Evolutionary conservation across 2,113 vertebrate species (phyloP), one percentile per base, ranked within the genome.

Genomic region (Xyrauchen texanus): DNA sequence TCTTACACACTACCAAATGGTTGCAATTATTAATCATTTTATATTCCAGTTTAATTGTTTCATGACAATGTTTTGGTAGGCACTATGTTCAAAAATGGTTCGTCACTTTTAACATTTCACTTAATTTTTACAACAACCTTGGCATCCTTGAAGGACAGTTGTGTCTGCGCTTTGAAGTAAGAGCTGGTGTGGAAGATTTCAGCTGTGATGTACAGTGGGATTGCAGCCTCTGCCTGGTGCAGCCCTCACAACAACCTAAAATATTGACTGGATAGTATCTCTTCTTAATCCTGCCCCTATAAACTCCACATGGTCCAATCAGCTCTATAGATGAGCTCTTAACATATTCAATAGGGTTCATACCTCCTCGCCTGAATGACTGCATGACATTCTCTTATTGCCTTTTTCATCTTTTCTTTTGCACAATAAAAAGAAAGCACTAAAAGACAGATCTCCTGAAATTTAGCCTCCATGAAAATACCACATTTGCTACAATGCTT

Each of bases 301-400:
- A 60, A 79, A 75, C 42, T 88, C 84, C 84, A 88, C 87, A 89
- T 78, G 85, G 87, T 89, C 85, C 88, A 83, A 89, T 90, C 85
- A 85, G 80, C 86, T 83, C 75, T 16, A 78, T 82, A 74, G 87
- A 75, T 74, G 86, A 84, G 86, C 88, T 90, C 86, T 87, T 87
- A 85, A 90, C 88, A 89, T 92, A 89, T 94, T 94, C 93, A 94
- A 94, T 94, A 93, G 93, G 93, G 93, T 94, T 94, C 93, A 94
- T 94, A 94, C 90, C 92, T 94, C 91, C 89, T 90, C 89, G 88
- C 84, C 89, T 91, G 87, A 89, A 85, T 91, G 86, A 88, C 84
- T 89, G 71, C 3, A 45, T 90, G 89, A 92, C 89, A 89, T 88
- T 89, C 83, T 87, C 84, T 82, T 81, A 85, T 80, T 90, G 85